phyloP scores from a whole-genome alignment of 2,797 vertebrate species.

The Mormyrops attenuatus region DNA sequence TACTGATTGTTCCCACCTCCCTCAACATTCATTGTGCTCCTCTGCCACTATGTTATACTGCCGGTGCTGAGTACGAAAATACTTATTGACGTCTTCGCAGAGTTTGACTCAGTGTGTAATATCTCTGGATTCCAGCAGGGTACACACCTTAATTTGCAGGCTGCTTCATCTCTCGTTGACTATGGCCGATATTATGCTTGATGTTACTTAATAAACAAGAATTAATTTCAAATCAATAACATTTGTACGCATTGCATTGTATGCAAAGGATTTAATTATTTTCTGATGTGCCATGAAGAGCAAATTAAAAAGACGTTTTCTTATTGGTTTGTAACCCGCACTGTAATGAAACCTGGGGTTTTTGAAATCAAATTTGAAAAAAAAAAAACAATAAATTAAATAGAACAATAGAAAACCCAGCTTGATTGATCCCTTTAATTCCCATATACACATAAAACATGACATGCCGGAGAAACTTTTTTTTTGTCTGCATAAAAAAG shows the following conservation, averaged over 20 bases:
- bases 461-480: not conserved
- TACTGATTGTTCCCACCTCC: conserved; percentile 80
- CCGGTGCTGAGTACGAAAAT: conserved; percentile 68
- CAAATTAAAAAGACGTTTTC: not conserved
- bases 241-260: not conserved
- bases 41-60: conserved; percentile 71
- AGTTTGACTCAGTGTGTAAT: conserved; percentile 46
- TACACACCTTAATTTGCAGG: conserved; percentile 19
- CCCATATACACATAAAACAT: conserved; percentile 9
- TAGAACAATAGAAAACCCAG: not conserved
- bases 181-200: not conserved
- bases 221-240: not conserved
- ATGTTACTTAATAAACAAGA: not conserved
- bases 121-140: conserved; percentile 32
- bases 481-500: not conserved
- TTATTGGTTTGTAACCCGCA: not conserved
- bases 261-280: not conserved
- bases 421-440: conserved; percentile 4
- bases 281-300: not conserved
- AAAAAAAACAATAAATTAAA: not conserved
- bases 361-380: not conserved
- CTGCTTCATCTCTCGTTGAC: not conserved
- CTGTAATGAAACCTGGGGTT: not conserved
- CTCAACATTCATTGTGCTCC: conserved; percentile 68
- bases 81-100: conserved; percentile 63